These are phyloP conservation scores for Agrotis exclamationis DNA, from an alignment of 2,888 invertebrate species.

Conservation along the genomic window DNA sequence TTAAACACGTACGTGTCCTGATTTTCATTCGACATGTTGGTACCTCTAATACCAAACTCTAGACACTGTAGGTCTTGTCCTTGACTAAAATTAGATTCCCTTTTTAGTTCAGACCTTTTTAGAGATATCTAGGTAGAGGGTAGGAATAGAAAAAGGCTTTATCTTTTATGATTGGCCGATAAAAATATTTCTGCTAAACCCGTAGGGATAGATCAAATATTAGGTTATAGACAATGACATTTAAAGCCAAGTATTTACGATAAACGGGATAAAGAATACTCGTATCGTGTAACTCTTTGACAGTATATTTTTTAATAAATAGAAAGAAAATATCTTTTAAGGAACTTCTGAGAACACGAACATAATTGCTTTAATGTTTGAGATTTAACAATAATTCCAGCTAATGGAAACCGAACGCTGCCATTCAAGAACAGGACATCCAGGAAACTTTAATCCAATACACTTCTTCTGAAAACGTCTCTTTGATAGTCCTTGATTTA, in stretches of 20 bases:
- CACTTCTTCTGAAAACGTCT: no score
- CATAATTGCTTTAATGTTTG: neutral
- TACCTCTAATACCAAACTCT: neutral
- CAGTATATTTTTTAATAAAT: no score
- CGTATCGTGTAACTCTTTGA: no score
- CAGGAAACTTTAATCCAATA: neutral
- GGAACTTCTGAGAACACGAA: neutral
- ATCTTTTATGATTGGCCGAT: neutral
- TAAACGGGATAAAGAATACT: neutral
- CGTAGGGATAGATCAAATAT: neutral
- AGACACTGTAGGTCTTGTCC: neutral
- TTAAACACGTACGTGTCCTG: conserved; percentile 1
- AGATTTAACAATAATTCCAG: neutral
- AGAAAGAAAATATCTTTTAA: no score
- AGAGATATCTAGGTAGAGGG: neutral
- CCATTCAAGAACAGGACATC: neutral
- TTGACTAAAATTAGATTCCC: conserved; percentile 15
- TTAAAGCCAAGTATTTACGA: neutral
- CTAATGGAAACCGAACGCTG: neutral
- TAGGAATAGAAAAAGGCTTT: neutral
- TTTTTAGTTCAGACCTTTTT: conserved; percentile 1
- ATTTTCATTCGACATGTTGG: neutral
- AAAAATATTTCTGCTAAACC: conserved; percentile 1
- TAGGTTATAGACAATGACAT: neutral
- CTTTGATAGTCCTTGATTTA: no score